Base-by-base conservation (phyloP, 35 echinoderm and acorn worm genomes). In the Apostichopus japonicus region DNA sequence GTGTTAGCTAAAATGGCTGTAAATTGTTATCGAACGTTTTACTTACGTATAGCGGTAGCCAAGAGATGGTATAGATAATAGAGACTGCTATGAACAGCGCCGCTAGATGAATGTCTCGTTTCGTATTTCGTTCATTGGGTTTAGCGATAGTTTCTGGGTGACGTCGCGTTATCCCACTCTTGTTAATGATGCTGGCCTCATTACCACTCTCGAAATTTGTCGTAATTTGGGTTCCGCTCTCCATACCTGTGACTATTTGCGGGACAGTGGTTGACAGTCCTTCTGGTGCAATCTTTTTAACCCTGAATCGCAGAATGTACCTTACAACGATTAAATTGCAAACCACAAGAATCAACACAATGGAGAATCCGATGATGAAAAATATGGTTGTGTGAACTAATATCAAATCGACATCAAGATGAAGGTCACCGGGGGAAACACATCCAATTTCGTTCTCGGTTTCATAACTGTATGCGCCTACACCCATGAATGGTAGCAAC, bases 41-140 rank as follows among this genome's bases (percentile, higher is more conserved):
- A 87, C 56, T 87, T 87, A 87, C 86, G 24, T 87, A 87, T 58
- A 71, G 63, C 11, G 86, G 86, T 33, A 87, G 25, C 86, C 86
- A 87, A 4, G 86, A 87, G 11, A 87, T 87, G 86, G 86, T 87
- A 22, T 87, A 87, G 10, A 87, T 71, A 24, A 87, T 15, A 23
- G 86, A 87, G 23, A 87, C 56, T 6, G 23, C 56, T n/a, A 87
- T 71, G 58, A 87, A 87, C 55, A 87, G 24, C 7, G 23, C 13
- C 8, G 86, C 86, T 15, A 87, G 51, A 4, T 87, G 56, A 14
- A 87, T 15, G 17, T 87, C 86, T 22, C 58, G 56, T 51, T 51
- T 87, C 2, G 23, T 63, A n/a, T 87, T 16, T 14, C 15, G 6
- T 1, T 23, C 11, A 13, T 24, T 27, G 14, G 10, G 78, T 80